A percentile compares a stretch with the other conserved stretches of the same genome.
Evolutionary conservation across 2,113 vertebrate species (phyloP).

Genomic region (Platycercus adscitus): DNA sequence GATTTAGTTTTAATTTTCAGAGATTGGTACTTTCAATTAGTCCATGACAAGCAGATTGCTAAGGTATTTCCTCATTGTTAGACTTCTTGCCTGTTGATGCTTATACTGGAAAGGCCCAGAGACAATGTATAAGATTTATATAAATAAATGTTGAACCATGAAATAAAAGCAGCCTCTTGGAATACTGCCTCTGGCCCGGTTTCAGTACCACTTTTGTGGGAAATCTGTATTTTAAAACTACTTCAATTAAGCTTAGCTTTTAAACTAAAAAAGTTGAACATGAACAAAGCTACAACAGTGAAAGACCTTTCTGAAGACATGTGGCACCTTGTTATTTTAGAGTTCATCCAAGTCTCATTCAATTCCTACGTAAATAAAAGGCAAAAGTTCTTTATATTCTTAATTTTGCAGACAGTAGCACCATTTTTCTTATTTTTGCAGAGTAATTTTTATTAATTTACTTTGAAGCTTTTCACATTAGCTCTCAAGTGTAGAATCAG

Average conservation of each 20-base stretch:
- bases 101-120: not conserved
- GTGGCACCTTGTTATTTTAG: not conserved
- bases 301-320: slow-evolving; percentile 1
- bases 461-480: not conserved
- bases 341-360: not conserved
- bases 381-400: not conserved
- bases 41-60: not conserved
- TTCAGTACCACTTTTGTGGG: not conserved
- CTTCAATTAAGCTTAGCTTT: slow-evolving; percentile 30
- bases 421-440: not conserved
- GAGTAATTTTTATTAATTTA: not conserved
- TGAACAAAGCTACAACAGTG: not conserved
- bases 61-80: not conserved
- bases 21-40: not conserved
- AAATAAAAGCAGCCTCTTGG: slow-evolving; percentile 10
- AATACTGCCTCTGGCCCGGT: not conserved
- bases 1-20: not conserved
- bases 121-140: not conserved
- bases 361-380: not conserved
- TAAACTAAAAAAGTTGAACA: not conserved
- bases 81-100: not conserved
- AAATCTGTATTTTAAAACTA: slow-evolving; percentile 2
- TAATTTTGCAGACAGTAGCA: not conserved
- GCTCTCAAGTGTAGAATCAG: not conserved
- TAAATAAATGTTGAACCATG: slow-evolving; percentile 11